Conservation (phyloP, 2,888 invertebrate species). For the Pseudococcus longispinus region DNA sequence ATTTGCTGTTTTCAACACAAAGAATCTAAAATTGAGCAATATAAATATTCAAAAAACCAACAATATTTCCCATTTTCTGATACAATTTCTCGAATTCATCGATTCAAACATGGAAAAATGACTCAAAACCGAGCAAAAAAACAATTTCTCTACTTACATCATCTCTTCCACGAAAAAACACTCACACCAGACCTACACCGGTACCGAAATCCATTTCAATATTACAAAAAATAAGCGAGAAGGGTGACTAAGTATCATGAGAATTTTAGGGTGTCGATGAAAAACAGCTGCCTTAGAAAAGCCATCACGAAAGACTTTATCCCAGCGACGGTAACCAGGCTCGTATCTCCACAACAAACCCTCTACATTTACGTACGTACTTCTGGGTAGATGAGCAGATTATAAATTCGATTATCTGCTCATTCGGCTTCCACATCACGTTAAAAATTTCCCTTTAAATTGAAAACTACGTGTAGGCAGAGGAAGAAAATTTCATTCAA, state of each 20-base stretch:
- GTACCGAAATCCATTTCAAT: not conserved
- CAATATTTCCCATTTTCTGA: too few relatives aligned
- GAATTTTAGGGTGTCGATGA: conserved; percentile 23
- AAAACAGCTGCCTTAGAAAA: not conserved
- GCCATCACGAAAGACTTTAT: not conserved
- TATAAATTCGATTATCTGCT: conserved; percentile 33
- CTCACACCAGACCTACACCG: not conserved
- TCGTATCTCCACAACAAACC: conserved; percentile 3
- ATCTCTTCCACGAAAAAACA: not conserved
- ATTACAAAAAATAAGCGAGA: not conserved
- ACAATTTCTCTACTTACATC: not conserved
- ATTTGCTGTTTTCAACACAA: too few relatives aligned
- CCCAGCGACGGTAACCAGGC: conserved; percentile 6
- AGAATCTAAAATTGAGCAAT: too few relatives aligned
- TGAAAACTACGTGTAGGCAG: not conserved
- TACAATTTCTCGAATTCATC: too few relatives aligned
- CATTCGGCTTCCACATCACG: not conserved
- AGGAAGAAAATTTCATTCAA: not conserved
- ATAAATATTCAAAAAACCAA: too few relatives aligned
- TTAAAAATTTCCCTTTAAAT: conserved; percentile 1
- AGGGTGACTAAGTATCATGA: not conserved
- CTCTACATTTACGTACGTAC: not conserved
- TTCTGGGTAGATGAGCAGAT: not conserved
- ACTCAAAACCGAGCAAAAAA: not conserved
- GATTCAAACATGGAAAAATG: not conserved